A percentile compares a stretch with the other conserved stretches of the same genome.
phyloP scores from a whole-genome alignment of 2,113 vertebrate species.

The Boulengeromyrus knoepffleri region DNA sequence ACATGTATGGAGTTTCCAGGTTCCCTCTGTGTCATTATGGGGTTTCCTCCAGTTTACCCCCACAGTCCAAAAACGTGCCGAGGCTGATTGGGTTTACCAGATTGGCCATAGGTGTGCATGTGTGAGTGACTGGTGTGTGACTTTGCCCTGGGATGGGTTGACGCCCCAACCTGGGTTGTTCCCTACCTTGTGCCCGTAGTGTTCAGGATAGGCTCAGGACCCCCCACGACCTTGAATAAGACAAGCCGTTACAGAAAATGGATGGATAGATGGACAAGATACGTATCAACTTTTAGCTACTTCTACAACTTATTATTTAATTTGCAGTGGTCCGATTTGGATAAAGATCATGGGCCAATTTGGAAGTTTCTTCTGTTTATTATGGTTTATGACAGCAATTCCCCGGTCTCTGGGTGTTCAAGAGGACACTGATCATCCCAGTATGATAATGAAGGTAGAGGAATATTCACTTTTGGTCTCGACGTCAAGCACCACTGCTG shows the following conservation, averaged over 20 bases:
- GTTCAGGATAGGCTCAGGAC: neutral
- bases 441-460: neutral
- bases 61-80: neutral
- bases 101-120: neutral
- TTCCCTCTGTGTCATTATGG: neutral
- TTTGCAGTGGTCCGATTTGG: neutral
- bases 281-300: neutral
- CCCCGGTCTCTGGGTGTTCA: neutral
- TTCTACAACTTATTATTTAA: neutral
- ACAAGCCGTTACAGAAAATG: neutral
- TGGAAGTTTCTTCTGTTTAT: neutral
- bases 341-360: neutral
- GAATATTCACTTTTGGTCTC: neutral
- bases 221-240: neutral
- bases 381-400: neutral
- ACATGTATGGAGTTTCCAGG: neutral
- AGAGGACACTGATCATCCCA: neutral
- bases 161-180: neutral
- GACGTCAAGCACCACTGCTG: neutral
- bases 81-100: neutral
- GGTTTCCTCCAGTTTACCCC: neutral
- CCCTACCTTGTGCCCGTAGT: neutral
- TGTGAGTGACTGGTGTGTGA: neutral
- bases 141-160: neutral
- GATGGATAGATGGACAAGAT: neutral